Conservation (phyloP, 1,140 invertebrate species). For the Yoshiicerus persimilis region DNA sequence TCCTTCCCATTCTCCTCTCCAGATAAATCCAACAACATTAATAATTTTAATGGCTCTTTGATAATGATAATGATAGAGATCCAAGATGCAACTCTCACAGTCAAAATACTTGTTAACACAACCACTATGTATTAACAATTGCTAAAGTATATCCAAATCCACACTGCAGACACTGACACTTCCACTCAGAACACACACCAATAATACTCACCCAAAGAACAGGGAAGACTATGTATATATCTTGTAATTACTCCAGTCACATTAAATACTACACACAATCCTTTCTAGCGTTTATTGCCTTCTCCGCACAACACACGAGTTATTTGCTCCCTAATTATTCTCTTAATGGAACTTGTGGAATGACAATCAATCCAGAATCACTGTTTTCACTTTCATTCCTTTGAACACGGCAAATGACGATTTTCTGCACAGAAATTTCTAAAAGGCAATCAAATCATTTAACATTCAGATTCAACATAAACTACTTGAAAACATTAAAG, state of each 20-base stretch:
- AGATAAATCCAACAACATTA: conserved; percentile 30
- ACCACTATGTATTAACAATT: not conserved
- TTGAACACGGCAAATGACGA: too few relatives aligned
- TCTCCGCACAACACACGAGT: not conserved
- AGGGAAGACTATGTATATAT: not conserved
- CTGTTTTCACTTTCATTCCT: too few relatives aligned
- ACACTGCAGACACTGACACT: not conserved
- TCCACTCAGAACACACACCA: not conserved
- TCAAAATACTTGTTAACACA: not conserved
- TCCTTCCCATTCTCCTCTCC: not conserved
- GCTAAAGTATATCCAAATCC: not conserved
- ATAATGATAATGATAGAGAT: conserved; percentile 28
- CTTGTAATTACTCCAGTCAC: not conserved
- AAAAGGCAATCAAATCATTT: too few relatives aligned
- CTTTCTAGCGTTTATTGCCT: not conserved
- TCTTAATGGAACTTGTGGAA: not conserved
- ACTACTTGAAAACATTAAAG: too few relatives aligned
- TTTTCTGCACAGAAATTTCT: too few relatives aligned
- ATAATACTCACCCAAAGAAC: not conserved
- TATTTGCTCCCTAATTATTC: not conserved
- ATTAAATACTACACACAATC: not conserved
- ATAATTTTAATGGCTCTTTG: conserved; percentile 36
- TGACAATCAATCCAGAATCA: not conserved
- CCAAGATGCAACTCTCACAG: not conserved
- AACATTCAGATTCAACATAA: too few relatives aligned